Percentiles rank a stretch among this genome's conserved stretches.
Conservation (phyloP, 2,888 invertebrate genomes). For the Hirtodrosophila confusa region DNA sequence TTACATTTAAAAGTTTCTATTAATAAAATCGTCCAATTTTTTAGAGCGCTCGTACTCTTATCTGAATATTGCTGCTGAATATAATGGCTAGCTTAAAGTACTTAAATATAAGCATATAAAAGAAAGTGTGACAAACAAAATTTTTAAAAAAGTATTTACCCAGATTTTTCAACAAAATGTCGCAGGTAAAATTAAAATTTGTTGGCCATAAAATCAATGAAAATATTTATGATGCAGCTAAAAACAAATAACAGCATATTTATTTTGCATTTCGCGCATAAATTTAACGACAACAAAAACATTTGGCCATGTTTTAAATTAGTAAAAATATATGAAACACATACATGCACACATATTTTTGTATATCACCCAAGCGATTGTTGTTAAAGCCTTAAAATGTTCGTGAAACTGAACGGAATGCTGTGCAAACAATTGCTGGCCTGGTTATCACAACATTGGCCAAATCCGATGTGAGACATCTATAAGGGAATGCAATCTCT, state of each 20-base stretch:
- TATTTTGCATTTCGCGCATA: slow-evolving; percentile 55
- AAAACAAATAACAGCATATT: slow-evolving; percentile 61
- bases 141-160: too few relatives aligned
- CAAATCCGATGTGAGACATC: slow-evolving; percentile 30
- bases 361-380: background rate
- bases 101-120: too few relatives aligned
- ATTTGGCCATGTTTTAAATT: slow-evolving; percentile 31
- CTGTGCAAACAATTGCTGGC: slow-evolving; percentile 53
- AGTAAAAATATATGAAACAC: slow-evolving; percentile 15
- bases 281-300: slow-evolving; percentile 46
- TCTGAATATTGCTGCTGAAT: too few relatives aligned
- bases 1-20: too few relatives aligned
- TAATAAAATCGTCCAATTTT: too few relatives aligned
- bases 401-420: slow-evolving; percentile 43
- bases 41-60: too few relatives aligned
- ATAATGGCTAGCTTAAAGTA: too few relatives aligned
- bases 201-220: slow-evolving; percentile 65
- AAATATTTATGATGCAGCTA: slow-evolving; percentile 63
- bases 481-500: slow-evolving; percentile 27
- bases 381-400: slow-evolving; percentile 20
- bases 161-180: background rate
- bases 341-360: background rate
- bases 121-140: too few relatives aligned
- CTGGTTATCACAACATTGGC: slow-evolving; percentile 39
- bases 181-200: slow-evolving; percentile 54